Percentiles rank a stretch among this genome's conserved stretches.
These are phyloP conservation scores for Perodicticus potto DNA, from an alignment of 2,797 vertebrate genomes.

Conservation along the genomic window DNA sequence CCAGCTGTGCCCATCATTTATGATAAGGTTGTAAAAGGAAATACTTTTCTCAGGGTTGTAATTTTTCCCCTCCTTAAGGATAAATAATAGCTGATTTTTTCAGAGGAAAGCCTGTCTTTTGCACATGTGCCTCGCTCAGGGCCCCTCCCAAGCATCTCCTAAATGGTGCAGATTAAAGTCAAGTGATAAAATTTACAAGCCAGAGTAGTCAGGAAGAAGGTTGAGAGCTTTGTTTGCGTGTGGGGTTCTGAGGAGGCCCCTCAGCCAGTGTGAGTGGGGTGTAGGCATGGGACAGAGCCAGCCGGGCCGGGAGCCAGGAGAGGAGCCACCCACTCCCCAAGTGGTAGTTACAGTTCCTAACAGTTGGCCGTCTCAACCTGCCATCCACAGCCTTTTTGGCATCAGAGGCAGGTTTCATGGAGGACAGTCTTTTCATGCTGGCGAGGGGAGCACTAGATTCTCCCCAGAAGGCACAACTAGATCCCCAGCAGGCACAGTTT, in stretches of 20 bases:
- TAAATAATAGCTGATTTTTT: conserved; percentile 38
- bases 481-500: too few relatives aligned
- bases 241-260: neutral
- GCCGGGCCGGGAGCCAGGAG: too few relatives aligned
- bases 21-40: conserved; percentile 56
- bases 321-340: rapidly evolving
- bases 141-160: neutral
- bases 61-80: conserved; percentile 12
- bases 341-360: rapidly evolving
- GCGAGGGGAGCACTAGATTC: too few relatives aligned
- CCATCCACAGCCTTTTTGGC: too few relatives aligned
- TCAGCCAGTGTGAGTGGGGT: neutral
- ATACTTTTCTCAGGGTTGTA: conserved; percentile 54
- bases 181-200: neutral
- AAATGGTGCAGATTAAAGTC: conserved; percentile 62
- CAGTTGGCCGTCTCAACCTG: neutral
- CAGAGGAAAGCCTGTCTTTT: neutral
- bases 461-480: too few relatives aligned
- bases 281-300: neutral
- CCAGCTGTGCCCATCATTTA: neutral
- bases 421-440: too few relatives aligned
- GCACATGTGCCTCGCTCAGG: neutral
- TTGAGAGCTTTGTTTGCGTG: neutral
- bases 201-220: neutral
- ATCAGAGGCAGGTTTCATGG: too few relatives aligned